phyloP scores from a whole-genome alignment of 2,797 vertebrate species.

The Chelmon rostratus region DNA sequence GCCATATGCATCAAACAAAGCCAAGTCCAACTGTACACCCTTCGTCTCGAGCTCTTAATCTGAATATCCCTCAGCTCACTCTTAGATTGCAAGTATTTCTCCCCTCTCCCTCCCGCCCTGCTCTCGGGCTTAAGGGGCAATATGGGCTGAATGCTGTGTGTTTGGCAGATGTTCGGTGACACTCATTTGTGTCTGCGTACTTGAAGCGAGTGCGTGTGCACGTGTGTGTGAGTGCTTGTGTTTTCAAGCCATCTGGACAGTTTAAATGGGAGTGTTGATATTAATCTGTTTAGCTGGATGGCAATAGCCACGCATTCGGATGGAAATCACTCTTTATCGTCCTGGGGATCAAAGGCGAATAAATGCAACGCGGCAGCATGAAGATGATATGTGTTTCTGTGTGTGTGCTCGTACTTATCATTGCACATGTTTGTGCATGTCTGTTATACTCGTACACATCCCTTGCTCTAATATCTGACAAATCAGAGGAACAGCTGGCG shows the following conservation, averaged over 20 bases:
- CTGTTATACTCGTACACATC: slow-evolving; percentile 40
- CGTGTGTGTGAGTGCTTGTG: slow-evolving; percentile 47
- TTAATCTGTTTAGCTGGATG: slow-evolving; percentile 87
- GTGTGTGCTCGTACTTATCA: slow-evolving; percentile 43
- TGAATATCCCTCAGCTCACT: slow-evolving; percentile 79
- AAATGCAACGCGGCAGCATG: slow-evolving; percentile 48
- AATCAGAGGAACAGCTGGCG: slow-evolving; percentile 83
- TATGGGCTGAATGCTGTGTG: slow-evolving; percentile 73
- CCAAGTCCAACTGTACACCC: slow-evolving; percentile 69
- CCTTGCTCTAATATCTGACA: slow-evolving; percentile 63
- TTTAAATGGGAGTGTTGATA: slow-evolving; percentile 86
- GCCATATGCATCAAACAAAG: slow-evolving; percentile 77
- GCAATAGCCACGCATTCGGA: slow-evolving; percentile 72
- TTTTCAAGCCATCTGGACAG: slow-evolving; percentile 84
- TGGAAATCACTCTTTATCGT: slow-evolving; percentile 78
- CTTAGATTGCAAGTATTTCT: slow-evolving; percentile 77
- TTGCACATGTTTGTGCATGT: slow-evolving; percentile 55
- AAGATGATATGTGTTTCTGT: slow-evolving; percentile 35
- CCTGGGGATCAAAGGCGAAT: slow-evolving; percentile 73
- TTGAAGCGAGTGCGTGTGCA: slow-evolving; percentile 52
- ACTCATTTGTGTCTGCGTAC: slow-evolving; percentile 76
- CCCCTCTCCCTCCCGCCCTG: slow-evolving; percentile 59
- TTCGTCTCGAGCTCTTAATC: slow-evolving; percentile 78
- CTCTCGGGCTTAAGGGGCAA: slow-evolving; percentile 74
- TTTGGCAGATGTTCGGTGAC: slow-evolving; percentile 86